Conservation (phyloP, 2,888 invertebrate species). For the Lampropteryx suffumata region DNA sequence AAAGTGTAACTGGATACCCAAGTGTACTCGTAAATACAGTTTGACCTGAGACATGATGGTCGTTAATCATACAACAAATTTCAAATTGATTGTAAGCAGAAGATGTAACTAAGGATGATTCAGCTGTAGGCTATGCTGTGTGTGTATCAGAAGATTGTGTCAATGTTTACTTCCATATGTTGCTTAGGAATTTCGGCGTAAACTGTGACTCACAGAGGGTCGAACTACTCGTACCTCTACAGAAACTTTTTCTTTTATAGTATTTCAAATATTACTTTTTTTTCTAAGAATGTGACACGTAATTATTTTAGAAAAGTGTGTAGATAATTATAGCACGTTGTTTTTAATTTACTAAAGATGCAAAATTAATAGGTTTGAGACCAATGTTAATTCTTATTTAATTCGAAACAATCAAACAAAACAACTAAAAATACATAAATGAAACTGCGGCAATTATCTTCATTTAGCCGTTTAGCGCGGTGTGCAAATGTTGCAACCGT, state of each 20-base stretch:
- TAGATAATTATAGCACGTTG: too few species aligned
- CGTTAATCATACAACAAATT: slow-evolving; percentile 62
- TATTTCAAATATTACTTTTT: too few species aligned
- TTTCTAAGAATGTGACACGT: too few species aligned
- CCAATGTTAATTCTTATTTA: too few species aligned
- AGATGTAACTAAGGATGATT: slow-evolving; percentile 44
- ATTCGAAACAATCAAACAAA: too few species aligned
- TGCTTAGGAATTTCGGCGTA: slow-evolving; percentile 48
- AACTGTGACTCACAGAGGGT: slow-evolving; percentile 49
- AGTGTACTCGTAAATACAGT: slow-evolving; percentile 53
- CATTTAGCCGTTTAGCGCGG: slow-evolving; percentile 28
- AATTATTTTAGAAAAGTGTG: too few species aligned
- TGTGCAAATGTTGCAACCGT: slow-evolving; percentile 49
- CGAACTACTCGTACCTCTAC: background rate
- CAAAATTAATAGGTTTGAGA: too few species aligned
- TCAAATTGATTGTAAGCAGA: slow-evolving; percentile 56
- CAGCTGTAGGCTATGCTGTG: slow-evolving; percentile 41
- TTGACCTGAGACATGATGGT: slow-evolving; percentile 50
- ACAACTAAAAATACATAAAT: background rate
- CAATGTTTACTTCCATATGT: slow-evolving; percentile 49
- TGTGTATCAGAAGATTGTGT: slow-evolving; percentile 46
- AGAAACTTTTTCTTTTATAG: too few species aligned
- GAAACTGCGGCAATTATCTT: background rate
- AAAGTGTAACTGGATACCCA: slow-evolving; percentile 46
- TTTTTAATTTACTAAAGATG: too few species aligned